Conservation (phyloP, 2,113 vertebrate species). For the Coryphaenoides rupestris region DNA sequence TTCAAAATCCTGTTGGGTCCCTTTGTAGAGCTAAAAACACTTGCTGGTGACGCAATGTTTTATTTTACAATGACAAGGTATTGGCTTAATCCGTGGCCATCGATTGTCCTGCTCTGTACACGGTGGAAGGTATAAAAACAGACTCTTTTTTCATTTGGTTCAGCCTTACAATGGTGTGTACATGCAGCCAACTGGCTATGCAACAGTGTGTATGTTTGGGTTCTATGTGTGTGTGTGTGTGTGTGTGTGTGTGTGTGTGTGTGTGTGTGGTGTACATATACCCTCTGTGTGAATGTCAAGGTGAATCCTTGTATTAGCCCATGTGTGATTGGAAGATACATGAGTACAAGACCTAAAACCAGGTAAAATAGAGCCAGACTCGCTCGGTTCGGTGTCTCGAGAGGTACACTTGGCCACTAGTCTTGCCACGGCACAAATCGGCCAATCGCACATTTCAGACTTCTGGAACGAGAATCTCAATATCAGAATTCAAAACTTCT, state of each 20-base stretch:
- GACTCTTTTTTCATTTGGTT: not conserved
- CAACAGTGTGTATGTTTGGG: constrained; percentile 2
- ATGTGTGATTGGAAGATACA: constrained; percentile 5
- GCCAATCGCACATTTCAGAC: constrained; percentile 6
- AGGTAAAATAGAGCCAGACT: constrained; percentile 1
- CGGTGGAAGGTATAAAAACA: not conserved
- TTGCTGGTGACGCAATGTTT: constrained; percentile 3
- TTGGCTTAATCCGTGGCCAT: not conserved
- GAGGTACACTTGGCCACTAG: constrained; percentile 14
- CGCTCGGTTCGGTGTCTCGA: constrained; percentile 8
- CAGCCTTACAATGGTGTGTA: not conserved
- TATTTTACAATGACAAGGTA: constrained; percentile 1
- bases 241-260: no score
- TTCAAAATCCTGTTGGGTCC: not conserved
- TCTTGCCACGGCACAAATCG: not conserved
- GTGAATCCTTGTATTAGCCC: not conserved
- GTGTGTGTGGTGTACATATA: no score
- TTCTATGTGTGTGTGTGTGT: not conserved
- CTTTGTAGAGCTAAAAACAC: not conserved
- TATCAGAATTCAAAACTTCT: no score
- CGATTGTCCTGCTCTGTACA: not conserved
- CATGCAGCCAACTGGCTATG: not conserved
- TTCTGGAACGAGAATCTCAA: constrained; percentile 1
- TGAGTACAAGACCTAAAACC: constrained; percentile 4
- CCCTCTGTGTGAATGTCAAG: not conserved